Base-by-base conservation (phyloP, 2,797 vertebrate genomes). In the Tapirus indicus region DNA sequence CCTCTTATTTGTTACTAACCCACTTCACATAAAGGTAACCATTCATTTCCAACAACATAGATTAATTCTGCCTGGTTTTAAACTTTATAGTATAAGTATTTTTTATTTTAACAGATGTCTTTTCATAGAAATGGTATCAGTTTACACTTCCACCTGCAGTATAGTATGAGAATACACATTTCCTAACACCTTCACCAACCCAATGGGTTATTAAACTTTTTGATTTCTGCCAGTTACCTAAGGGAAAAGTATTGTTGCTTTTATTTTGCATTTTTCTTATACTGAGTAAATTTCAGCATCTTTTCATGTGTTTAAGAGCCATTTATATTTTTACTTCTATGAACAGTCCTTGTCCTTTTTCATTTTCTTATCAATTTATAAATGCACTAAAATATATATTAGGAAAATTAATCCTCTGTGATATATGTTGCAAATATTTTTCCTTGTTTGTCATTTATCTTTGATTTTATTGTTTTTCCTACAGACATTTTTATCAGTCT, bases 181-280 rank as follows among this genome's bases (percentile, higher is more conserved):
- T 68, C 32, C 52, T 69, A 85, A 52, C 25, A 85, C 62, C 79
- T 68, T 85, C n/a, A 69, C 38, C 77, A 83, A 47, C 78, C 23
- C 47, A 74, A 38, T 21, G 49, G 38, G 25, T 66, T 66, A 66
- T 64, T 75, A 89, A 75, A 66, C 17, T 69, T 60, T 60, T 60
- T 95, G 5, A 60, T 47, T 64, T 85, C 69, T 66, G 41, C 47
- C 58, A 82, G 0, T 64, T 72, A 23, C 6, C 9, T 32, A 80
- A 52, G 49, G 77, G 49, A 85, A 49, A 84, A 89, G 12, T 62
- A n/a, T 60, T 86, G 2, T 77, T 74, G 17, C 58, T 83, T 80
- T 89, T 91, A 49, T 84, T 84, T 90, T 68, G 7, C 41, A 27
- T 85, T 77, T 77, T 89, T 83, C n/a, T 88, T 84, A 77, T 20